A percentile compares a stretch with the other conserved stretches of the same genome.
These are phyloP conservation scores for Addax nasomaculatus DNA, from an alignment of 2,113 vertebrate species.

Conservation along the genomic window DNA sequence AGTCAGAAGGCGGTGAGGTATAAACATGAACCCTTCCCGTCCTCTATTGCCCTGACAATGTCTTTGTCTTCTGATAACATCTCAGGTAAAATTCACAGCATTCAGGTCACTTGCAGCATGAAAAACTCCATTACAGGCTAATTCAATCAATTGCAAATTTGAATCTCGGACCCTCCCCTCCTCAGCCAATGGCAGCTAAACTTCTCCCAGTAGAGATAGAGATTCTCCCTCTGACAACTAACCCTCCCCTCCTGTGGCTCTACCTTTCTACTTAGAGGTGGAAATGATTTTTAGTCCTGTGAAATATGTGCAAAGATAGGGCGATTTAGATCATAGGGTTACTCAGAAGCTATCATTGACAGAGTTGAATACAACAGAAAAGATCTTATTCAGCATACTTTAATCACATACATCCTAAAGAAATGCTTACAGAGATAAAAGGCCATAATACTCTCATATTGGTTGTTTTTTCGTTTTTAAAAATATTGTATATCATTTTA, in stretches of 20 bases:
- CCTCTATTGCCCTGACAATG: background rate
- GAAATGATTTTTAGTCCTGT: background rate
- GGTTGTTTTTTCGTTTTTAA: background rate
- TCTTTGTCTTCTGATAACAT: background rate
- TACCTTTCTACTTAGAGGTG: background rate
- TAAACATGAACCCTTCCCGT: background rate
- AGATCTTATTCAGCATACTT: background rate
- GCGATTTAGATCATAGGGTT: background rate
- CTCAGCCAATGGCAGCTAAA: background rate
- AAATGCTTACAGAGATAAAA: constrained; percentile 2
- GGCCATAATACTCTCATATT: background rate
- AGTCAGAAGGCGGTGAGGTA: background rate
- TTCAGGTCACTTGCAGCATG: background rate
- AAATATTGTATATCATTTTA: background rate
- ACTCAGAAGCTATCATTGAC: background rate
- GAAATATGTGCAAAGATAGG: background rate
- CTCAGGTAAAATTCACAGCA: background rate
- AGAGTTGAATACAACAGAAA: background rate
- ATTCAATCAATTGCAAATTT: background rate
- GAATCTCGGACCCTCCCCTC: background rate
- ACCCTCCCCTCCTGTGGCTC: background rate
- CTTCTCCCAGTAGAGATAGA: background rate
- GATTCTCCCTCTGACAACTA: background rate
- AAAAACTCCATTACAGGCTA: background rate
- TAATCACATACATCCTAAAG: background rate